A percentile compares a stretch with the other conserved stretches of the same genome.
Evolutionary conservation across 2,797 vertebrate species (phyloP).

Genomic region (Periophthalmus magnuspinnatus): DNA sequence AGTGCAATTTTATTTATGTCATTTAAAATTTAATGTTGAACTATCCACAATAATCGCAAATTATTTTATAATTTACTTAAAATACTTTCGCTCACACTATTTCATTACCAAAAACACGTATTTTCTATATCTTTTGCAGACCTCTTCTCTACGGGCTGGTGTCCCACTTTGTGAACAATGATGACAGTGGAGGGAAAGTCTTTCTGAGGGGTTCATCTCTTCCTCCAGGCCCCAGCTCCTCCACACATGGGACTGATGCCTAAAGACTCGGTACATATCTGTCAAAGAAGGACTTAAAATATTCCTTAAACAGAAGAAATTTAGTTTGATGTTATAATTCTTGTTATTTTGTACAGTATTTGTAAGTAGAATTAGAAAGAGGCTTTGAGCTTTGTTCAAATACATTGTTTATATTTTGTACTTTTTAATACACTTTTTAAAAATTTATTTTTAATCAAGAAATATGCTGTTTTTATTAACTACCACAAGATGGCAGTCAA

Average conservation of each 20-base stretch:
- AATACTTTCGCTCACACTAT: background rate
- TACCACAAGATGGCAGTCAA: constrained; percentile 59
- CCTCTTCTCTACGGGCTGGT: constrained; percentile 92
- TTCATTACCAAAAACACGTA: background rate
- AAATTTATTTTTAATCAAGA: constrained; percentile 8
- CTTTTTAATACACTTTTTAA: constrained; percentile 39
- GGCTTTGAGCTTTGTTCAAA: background rate
- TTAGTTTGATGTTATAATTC: background rate
- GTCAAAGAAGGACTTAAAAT: constrained; percentile 8
- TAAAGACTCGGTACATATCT: constrained; percentile 20
- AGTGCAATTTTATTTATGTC: too few species aligned
- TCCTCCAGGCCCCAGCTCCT: constrained; percentile 30
- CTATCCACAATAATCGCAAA: background rate
- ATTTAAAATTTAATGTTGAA: background rate
- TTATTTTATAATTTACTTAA: background rate
- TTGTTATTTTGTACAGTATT: background rate
- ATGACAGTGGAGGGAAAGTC: constrained; percentile 64
- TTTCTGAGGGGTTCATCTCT: constrained; percentile 67
- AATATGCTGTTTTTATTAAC: constrained; percentile 21
- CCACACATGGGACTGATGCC: constrained; percentile 32
- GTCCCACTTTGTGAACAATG: constrained; percentile 82
- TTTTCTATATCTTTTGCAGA: constrained; percentile 64
- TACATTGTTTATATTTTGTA: constrained; percentile 13
- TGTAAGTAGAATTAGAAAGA: background rate
- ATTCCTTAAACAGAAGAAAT: background rate